These are phyloP conservation scores for Drosophila nebulosa DNA, from an alignment of 1,140 invertebrate species.

Conservation along the genomic window DNA sequence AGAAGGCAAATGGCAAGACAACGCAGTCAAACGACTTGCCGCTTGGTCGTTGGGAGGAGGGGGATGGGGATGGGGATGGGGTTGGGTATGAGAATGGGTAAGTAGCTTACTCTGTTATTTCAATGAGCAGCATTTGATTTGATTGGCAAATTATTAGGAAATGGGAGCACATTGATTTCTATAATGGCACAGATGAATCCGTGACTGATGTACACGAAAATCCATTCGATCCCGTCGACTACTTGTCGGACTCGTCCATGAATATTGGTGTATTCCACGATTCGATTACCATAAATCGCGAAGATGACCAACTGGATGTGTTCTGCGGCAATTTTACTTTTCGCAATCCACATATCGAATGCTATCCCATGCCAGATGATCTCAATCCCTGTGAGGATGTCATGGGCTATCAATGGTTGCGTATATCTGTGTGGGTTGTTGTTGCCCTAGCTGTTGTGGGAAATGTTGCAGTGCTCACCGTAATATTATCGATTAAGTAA, in stretches of 20 bases:
- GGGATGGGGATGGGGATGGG: too few relatives aligned
- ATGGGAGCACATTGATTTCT: constrained; percentile 23
- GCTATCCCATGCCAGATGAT: constrained; percentile 90
- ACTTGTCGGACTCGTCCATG: constrained; percentile 58
- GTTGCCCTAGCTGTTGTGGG: constrained; percentile 86
- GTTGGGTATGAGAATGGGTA: background rate
- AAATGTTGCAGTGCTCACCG: constrained; percentile 90
- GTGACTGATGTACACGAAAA: constrained; percentile 9
- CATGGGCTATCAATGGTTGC: constrained; percentile 90
- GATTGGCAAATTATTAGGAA: background rate
- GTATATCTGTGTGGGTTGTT: constrained; percentile 91
- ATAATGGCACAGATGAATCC: background rate
- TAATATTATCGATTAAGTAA: constrained; percentile 84
- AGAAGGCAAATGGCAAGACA: background rate
- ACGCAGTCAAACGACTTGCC: background rate
- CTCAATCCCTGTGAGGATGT: constrained; percentile 95
- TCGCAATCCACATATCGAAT: constrained; percentile 83
- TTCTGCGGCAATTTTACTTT: constrained; percentile 78
- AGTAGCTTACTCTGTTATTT: background rate
- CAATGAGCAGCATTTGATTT: background rate
- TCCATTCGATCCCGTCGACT: constrained; percentile 36
- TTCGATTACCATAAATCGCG: constrained; percentile 67
- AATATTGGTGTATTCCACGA: constrained; percentile 69
- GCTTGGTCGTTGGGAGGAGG: background rate
- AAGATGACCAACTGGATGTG: constrained; percentile 61